Conservation (phyloP, 2,797 vertebrate genomes). For the Tiaroga cobitis region DNA sequence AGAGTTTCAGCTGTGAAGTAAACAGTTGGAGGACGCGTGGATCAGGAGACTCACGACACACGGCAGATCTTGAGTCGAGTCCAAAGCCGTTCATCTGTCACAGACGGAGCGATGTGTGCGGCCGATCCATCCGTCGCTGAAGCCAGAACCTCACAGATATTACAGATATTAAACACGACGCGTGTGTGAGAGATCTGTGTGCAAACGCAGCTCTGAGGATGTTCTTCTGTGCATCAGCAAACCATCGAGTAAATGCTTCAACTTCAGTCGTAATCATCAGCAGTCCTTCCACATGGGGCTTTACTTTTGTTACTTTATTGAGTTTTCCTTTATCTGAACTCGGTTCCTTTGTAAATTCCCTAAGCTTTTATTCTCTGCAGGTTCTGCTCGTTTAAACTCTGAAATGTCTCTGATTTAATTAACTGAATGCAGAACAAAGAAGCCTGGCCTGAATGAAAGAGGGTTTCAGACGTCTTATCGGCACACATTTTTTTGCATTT, state of each 20-base stretch:
- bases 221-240: background rate
- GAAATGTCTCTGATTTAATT: background rate
- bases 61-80: background rate
- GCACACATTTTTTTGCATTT: background rate
- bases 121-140: background rate
- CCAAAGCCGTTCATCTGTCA: slow-evolving; percentile 17
- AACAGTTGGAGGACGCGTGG: background rate
- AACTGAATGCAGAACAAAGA: background rate
- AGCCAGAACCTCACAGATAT: background rate
- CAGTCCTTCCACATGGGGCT: background rate
- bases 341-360: too few species aligned
- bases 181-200: background rate
- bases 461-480: slow-evolving; percentile 1
- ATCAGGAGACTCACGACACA: background rate
- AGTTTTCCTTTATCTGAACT: too few species aligned
- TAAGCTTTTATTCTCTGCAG: background rate
- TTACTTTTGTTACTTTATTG: background rate
- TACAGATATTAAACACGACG: background rate
- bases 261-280: too few species aligned
- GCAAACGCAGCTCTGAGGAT: background rate
- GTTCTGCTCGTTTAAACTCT: background rate
- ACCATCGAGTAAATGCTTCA: background rate
- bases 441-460: background rate
- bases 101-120: background rate
- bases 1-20: background rate